phyloP scores from a whole-genome alignment of 2,888 invertebrate genomes.

The Apoda limacodes region DNA sequence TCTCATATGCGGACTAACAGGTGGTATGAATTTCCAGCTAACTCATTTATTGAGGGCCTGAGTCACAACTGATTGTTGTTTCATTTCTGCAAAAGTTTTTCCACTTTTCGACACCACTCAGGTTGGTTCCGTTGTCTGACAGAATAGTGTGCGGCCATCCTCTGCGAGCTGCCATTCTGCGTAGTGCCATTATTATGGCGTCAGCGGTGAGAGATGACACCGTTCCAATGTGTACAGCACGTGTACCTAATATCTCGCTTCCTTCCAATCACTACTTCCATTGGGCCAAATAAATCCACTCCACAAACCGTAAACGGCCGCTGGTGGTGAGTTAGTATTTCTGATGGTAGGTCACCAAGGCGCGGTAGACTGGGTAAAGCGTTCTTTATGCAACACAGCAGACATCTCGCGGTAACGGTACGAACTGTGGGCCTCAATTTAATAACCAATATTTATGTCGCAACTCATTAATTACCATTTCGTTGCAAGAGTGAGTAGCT shows the following conservation, averaged over 20 bases:
- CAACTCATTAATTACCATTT: too few relatives aligned
- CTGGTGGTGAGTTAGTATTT: slow-evolving; percentile 11
- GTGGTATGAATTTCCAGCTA: slow-evolving; percentile 20
- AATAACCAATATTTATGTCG: too few relatives aligned
- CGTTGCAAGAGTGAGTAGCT: too few relatives aligned
- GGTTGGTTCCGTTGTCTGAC: slow-evolving; percentile 17
- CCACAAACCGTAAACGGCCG: slow-evolving; percentile 12
- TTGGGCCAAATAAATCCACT: slow-evolving; percentile 17
- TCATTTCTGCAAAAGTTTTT: too few relatives aligned
- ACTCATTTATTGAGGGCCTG: slow-evolving; percentile 1
- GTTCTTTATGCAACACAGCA: slow-evolving; percentile 8
- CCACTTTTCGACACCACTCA: slow-evolving; percentile 5
- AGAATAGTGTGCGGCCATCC: slow-evolving; percentile 16
- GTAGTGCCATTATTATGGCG: slow-evolving; percentile 19
- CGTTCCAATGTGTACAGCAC: slow-evolving; percentile 20
- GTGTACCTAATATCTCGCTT: slow-evolving; percentile 6
- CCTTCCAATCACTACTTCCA: slow-evolving; percentile 14
- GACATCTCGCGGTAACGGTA: slow-evolving; percentile 6
- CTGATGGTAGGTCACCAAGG: slow-evolving; percentile 12
- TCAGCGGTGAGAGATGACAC: slow-evolving; percentile 15
- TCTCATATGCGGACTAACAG: slow-evolving; percentile 18
- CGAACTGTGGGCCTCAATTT: too few relatives aligned
- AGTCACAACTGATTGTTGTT: slow-evolving; percentile 4
- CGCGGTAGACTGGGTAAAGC: slow-evolving; percentile 2
- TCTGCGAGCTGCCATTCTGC: slow-evolving; percentile 19